Base-by-base conservation (phyloP, 2,113 vertebrate genomes). In the Cynoglossus semilaevis region DNA sequence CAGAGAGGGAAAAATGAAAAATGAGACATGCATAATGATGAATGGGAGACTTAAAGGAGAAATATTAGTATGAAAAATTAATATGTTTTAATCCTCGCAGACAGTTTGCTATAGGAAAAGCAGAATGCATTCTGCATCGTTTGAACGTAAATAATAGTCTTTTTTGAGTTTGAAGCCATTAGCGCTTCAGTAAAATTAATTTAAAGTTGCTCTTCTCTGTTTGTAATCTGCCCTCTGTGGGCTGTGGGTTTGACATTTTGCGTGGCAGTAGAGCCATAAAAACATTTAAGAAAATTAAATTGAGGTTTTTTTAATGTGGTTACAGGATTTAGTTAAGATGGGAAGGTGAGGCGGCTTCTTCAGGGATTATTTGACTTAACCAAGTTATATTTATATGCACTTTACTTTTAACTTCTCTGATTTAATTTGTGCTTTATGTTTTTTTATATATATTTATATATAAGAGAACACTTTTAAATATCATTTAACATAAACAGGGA, bases 361-460 rank as follows among this genome's bases (percentile, higher is more conserved):
- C 42, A 38, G 15, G 18, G n/a, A 38, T 48, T 37, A 58, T 35
- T 51, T 63, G 34, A 59, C 18, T 55, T 5, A 13, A 41, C 12
- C 44, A 9, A 5, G n/a, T 17, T 50, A 7, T 4, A 13, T 8
- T 57, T 57, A 36, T 42, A 4, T 18, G 50, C 41, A 40, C n/a
- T 40, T 51, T 55, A 9, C 14, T 53, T 64, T 57, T 17, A 42
- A 34, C 17, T 19, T n/a, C 17, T 58, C 15, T 12, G 7, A 42
- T 51, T 15, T n/a, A n/a, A n/a, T 47, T 7, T 19, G 15, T 7
- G 18, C n/a, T 51, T 51, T 35, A 45, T 62, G n/a, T n/a, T n/a
- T n/a, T n/a, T n/a, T n/a, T n/a, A n/a, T n/a, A n/a, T n/a, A n/a
- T n/a, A n/a, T n/a, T n/a, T n/a, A n/a, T n/a, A n/a, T n/a, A n/a